Evolutionary conservation across 2,113 vertebrate genomes (phyloP), one percentile per base, ranked within the genome.

Genomic region (Chamaetylas fuelleborni): DNA sequence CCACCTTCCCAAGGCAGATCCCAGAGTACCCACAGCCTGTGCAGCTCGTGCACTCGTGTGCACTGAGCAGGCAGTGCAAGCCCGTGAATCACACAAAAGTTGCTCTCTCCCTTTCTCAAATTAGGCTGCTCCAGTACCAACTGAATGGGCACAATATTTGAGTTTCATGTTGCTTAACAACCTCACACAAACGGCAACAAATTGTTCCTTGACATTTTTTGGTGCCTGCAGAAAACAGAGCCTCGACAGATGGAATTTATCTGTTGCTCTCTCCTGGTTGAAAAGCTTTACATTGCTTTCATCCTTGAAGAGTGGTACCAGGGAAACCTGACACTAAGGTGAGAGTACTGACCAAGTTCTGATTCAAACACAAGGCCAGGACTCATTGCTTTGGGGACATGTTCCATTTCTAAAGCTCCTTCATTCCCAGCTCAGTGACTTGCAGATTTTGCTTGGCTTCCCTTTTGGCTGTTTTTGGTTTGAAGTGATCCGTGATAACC

Each of bases 121-220:
- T 86, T 60, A 77, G 83, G 54, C 80, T 93, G 83, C 51, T 95
- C 82, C 80, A 92, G 70, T 45, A 48, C 82, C 56, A 76, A 93
- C 51, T 24, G 71, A 95, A 95, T 12, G 54, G 86, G 91, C 58
- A 93, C 83, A 96, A 96, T 90, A 96, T 95, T 96, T 96, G 91
- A 95, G 86, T 48, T 93, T 77, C 71, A 22, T 90, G 89, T 96
- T 96, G 96, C 96, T 96, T 95, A 95, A 95, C 93, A 95, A 92
- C 86, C 94, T 91, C 56, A 67, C 89, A 80, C 67, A 77, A 95
- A 95, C 0, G 64, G 93, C 96, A 95, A 95, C 83, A 95, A 93
- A 95, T 92, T 92, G 96, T 96, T 96, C 94, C 88, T 83, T 95
- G 88, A 86, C 86, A 88, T 92, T 93, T 95, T 93, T 86, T 80